Base-by-base conservation (phyloP, 2,797 vertebrate genomes). In the Myotis planiceps region DNA sequence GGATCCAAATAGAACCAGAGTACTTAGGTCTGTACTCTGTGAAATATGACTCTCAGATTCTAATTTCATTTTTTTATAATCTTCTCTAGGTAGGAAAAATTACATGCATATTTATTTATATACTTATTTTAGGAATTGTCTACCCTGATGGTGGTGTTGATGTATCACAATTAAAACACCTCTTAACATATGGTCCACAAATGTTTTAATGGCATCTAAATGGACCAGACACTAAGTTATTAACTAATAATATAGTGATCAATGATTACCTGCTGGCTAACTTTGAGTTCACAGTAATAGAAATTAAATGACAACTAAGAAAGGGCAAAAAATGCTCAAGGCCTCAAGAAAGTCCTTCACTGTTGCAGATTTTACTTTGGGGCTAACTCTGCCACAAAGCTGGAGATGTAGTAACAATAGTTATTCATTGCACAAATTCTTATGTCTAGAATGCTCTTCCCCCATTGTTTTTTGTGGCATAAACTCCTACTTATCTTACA, bases 31-130 rank as follows among this genome's bases (percentile, higher is more conserved):
- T 88, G 27, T 6, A 60, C 27, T 60, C 25, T 60, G 27, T 88
- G 32, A 84, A 95, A 65, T 84, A 74, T 37, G 76, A 71, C 8
- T 83, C 37, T 84, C 23, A 69, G 80, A 68, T 78, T 94, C 90
- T 39, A 79, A 29, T 51, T 88, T 13, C 27, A 55, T 18, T 69
- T 74, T 88, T 47, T 47, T 7, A 25, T 79, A 42, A 55, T 3
- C 19, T 93, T 93, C n/a, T 51, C 18, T 90, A 95, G 42, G 12
- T 37, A 47, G 23, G 75, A 63, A 68, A 86, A 71, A 60, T 34
- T 53, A 71, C 39, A 13, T 60, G 4, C 4, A 19, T 53, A 1
- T 45, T 87, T 80, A 58, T 32, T 53, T 71, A 65, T 51, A 68
- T 39, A 27, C 68, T 71, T 60, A 74, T 55, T 82, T 71, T 75